These are phyloP conservation scores for Myxocyprinus asiaticus DNA, from an alignment of 2,113 vertebrate genomes.

Conservation along the genomic window DNA sequence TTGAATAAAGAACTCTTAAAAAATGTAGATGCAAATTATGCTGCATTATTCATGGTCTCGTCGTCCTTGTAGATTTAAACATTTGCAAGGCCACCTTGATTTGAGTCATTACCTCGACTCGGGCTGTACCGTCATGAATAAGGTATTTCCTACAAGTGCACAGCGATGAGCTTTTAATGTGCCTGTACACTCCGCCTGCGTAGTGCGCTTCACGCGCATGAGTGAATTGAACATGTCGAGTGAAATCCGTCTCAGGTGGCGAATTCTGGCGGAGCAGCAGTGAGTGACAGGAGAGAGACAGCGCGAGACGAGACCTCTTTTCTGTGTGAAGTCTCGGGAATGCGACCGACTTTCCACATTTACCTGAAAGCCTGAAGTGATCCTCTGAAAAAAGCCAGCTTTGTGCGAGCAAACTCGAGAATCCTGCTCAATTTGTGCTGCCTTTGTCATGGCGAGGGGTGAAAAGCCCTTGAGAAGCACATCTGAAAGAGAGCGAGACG, in stretches of 20 bases:
- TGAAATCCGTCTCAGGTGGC: slow-evolving; percentile 94
- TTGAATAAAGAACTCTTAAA: slow-evolving; percentile 99
- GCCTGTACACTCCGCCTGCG: slow-evolving; percentile 94
- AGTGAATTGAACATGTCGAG: slow-evolving; percentile 85
- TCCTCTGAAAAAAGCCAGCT: slow-evolving; percentile 68
- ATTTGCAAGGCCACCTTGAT: slow-evolving; percentile 99
- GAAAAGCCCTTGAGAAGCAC: slow-evolving; percentile 24
- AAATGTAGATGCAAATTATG: slow-evolving; percentile 99
- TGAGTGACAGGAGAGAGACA: slow-evolving; percentile 81
- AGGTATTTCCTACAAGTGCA: slow-evolving; percentile 99
- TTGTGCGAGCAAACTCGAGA: slow-evolving; percentile 67
- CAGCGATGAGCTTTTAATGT: slow-evolving; percentile 99
- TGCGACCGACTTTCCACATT: slow-evolving; percentile 50
- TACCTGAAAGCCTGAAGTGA: slow-evolving; percentile 67
- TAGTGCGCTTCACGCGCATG: slow-evolving; percentile 92
- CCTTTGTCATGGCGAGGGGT: slow-evolving; percentile 45
- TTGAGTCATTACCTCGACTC: slow-evolving; percentile 99
- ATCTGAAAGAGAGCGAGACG: slow-evolving; percentile 35
- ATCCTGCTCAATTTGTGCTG: slow-evolving; percentile 53
- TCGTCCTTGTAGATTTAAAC: slow-evolving; percentile 99
- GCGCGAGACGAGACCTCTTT: slow-evolving; percentile 66
- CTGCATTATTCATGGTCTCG: slow-evolving; percentile 99
- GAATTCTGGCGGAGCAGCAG: slow-evolving; percentile 79
- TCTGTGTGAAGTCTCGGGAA: slow-evolving; percentile 60
- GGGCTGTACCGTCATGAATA: slow-evolving; percentile 96